phyloP scores from a whole-genome alignment of 2,113 vertebrate species.

The Pandion haliaetus region DNA sequence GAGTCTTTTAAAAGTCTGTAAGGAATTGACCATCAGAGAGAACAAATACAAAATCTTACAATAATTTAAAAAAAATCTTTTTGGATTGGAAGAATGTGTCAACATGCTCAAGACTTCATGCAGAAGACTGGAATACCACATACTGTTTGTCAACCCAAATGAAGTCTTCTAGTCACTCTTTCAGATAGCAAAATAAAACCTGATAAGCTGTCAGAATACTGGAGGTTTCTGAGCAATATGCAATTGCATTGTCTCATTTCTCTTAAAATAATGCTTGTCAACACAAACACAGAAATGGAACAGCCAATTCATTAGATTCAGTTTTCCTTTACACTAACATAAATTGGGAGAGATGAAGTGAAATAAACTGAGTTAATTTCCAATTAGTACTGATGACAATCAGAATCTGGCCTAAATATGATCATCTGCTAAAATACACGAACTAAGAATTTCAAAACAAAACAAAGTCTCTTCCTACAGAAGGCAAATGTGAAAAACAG shows the following conservation, averaged over 20 bases:
- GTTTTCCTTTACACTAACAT: neutral
- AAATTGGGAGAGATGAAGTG: slow-evolving; percentile 20
- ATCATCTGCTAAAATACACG: slow-evolving; percentile 45
- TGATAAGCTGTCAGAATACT: neutral
- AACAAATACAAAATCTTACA: neutral
- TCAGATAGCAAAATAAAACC: neutral
- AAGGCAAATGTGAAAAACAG: slow-evolving; percentile 45
- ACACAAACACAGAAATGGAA: slow-evolving; percentile 4
- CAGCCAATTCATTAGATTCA: slow-evolving; percentile 8
- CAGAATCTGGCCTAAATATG: slow-evolving; percentile 36
- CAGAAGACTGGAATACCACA: neutral
- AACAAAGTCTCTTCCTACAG: slow-evolving; percentile 33
- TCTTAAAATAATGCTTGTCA: slow-evolving; percentile 11
- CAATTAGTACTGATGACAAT: slow-evolving; percentile 34
- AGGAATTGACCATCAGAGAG: neutral
- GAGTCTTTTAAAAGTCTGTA: neutral
- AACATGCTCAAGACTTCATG: neutral
- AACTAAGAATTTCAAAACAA: slow-evolving; percentile 31
- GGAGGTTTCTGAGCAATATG: neutral
- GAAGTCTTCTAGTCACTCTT: neutral
- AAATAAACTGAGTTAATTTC: slow-evolving; percentile 32
- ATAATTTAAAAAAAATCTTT: neutral
- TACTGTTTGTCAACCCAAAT: neutral
- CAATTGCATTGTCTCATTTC: neutral
- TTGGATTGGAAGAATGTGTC: neutral